Evolutionary conservation across 2,113 vertebrate genomes (phyloP).

Genomic region (Pangasianodon hypophthalmus): DNA sequence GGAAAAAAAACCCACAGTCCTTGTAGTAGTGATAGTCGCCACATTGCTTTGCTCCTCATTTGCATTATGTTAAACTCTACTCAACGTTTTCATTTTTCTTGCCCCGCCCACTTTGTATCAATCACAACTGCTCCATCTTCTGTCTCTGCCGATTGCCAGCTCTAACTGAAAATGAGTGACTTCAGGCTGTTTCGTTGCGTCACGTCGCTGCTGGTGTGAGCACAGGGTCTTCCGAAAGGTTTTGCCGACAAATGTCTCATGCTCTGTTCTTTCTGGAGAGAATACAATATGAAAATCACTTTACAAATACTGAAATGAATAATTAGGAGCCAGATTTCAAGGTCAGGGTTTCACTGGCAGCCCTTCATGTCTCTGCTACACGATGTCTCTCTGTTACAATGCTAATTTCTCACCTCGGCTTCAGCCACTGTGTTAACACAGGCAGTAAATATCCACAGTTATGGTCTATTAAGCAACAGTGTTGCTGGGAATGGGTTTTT

Average conservation of each 20-base stretch:
- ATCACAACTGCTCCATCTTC: background rate
- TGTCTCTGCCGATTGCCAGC: background rate
- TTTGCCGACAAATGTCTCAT: background rate
- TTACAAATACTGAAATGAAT: background rate
- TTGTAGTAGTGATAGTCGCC: too few species aligned
- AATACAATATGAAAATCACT: background rate
- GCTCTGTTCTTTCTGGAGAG: background rate
- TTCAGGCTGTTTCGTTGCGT: background rate
- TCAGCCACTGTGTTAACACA: background rate
- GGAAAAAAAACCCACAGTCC: too few species aligned
- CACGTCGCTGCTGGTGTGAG: background rate
- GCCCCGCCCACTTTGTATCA: too few species aligned
- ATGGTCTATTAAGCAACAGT: background rate
- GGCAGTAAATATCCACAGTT: background rate
- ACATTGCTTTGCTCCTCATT: too few species aligned
- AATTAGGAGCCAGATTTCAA: constrained; percentile 1
- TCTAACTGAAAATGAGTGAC: background rate
- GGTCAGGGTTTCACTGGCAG: constrained; percentile 11
- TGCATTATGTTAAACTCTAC: too few species aligned
- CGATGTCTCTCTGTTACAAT: background rate
- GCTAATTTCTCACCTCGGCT: constrained; percentile 4
- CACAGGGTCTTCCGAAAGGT: background rate
- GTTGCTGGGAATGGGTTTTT: background rate
- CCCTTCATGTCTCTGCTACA: background rate
- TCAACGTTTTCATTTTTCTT: too few species aligned